Evolutionary conservation across 2,888 invertebrate genomes (phyloP).

Genomic region (Drosophila kambysellisi): DNA sequence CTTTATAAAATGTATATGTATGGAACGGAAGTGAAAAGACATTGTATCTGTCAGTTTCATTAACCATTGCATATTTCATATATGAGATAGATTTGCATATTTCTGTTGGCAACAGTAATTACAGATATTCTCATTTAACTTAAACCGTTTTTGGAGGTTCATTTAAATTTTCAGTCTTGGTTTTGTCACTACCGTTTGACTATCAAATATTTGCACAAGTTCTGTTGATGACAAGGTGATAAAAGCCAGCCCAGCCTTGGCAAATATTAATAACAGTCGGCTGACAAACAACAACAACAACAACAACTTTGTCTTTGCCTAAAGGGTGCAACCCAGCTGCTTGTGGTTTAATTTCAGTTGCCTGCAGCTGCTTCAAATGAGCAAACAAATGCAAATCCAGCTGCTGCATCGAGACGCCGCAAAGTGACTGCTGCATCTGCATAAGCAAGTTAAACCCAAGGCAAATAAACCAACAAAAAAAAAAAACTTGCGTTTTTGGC

Average conservation of each 20-base stretch:
- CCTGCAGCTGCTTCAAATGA: slow-evolving; percentile 43
- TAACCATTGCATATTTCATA: background rate
- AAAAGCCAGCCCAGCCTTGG: slow-evolving; percentile 17
- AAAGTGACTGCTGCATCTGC: slow-evolving; percentile 17
- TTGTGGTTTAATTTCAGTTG: slow-evolving; percentile 63
- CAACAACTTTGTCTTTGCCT: slow-evolving; percentile 43
- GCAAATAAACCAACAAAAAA: slow-evolving; percentile 4
- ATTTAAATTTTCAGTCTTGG: background rate
- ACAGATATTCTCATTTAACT: background rate
- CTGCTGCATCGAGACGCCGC: slow-evolving; percentile 8
- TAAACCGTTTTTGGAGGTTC: background rate
- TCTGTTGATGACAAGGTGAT: slow-evolving; percentile 16
- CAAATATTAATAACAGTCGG: slow-evolving; percentile 59
- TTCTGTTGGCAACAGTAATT: background rate
- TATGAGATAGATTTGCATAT: background rate
- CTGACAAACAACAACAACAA: slow-evolving; percentile 36
- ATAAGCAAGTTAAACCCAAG: slow-evolving; percentile 38
- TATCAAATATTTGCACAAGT: slow-evolving; percentile 10
- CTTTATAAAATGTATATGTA: background rate
- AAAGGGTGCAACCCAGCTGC: slow-evolving; percentile 13
- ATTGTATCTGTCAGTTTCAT: background rate
- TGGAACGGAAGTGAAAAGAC: background rate
- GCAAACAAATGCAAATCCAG: slow-evolving; percentile 53
- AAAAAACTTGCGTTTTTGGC: slow-evolving; percentile 17
- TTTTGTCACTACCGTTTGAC: background rate